Conservation (phyloP, 1,140 invertebrate species). For the Drosophila sproati region DNA sequence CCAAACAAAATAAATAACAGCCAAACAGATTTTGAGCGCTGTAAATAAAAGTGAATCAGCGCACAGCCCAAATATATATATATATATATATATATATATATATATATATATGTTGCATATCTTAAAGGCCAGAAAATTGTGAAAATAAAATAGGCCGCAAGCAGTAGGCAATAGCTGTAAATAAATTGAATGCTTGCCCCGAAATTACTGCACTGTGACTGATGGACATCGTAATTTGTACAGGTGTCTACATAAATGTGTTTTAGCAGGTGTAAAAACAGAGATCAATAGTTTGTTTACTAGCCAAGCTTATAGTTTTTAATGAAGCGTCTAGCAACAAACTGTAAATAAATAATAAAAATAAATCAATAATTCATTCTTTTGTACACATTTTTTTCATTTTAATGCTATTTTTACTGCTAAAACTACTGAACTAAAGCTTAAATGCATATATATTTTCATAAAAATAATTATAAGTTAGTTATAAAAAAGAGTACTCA, state of each 20-base stretch:
- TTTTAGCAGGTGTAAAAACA: neutral
- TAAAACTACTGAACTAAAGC: too few relatives aligned
- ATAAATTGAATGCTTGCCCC: constrained; percentile 1
- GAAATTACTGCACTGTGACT: constrained; percentile 7
- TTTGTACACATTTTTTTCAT: too few relatives aligned
- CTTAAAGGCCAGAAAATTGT: constrained; percentile 30
- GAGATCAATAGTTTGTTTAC: neutral
- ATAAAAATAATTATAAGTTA: too few relatives aligned
- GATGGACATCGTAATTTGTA: constrained; percentile 20
- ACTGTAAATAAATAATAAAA: neutral
- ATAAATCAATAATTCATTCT: too few relatives aligned
- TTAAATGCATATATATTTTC: too few relatives aligned
- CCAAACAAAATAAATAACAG: constrained; percentile 66
- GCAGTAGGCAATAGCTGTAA: neutral
- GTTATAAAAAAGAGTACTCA: too few relatives aligned
- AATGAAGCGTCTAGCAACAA: neutral
- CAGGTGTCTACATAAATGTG: constrained; percentile 8
- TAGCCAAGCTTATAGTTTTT: neutral
- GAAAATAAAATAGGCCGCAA: constrained; percentile 25
- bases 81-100: too few relatives aligned
- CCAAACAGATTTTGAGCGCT: constrained; percentile 43
- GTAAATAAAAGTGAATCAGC: constrained; percentile 39
- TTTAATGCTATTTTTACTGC: too few relatives aligned
- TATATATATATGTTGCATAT: neutral
- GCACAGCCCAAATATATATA: neutral